These are phyloP conservation scores for Cheiracanthium punctorium DNA, from an alignment of 2,888 invertebrate genomes.

Conservation along the genomic window DNA sequence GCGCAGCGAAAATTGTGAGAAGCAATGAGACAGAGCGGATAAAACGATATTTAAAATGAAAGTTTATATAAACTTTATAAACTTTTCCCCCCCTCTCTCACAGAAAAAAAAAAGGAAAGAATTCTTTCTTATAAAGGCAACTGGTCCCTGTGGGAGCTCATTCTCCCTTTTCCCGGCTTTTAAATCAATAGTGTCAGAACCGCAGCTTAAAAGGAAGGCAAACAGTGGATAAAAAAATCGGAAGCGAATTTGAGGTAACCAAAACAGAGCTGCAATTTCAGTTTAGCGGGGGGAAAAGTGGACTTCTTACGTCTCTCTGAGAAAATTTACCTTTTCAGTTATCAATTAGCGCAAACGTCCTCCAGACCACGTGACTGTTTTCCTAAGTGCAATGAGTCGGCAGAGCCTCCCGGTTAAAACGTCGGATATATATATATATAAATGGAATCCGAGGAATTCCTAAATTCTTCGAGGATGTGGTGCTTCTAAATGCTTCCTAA, in stretches of 20 bases:
- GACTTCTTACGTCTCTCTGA: conserved; percentile 8
- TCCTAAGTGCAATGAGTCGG: background rate
- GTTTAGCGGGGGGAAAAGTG: conserved; percentile 52
- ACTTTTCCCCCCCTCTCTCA: conserved; percentile 21
- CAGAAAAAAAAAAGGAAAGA: background rate
- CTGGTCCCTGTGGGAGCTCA: conserved; percentile 43
- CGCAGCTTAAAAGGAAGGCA: conserved; percentile 51
- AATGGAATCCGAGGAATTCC: too few relatives aligned
- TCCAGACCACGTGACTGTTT: conserved; percentile 35
- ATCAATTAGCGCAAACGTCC: conserved; percentile 50
- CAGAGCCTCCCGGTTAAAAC: too few relatives aligned
- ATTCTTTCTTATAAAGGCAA: conserved; percentile 17
- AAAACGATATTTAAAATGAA: background rate
- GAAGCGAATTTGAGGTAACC: background rate
- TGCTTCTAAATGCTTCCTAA: too few relatives aligned
- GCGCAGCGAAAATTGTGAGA: too few relatives aligned
- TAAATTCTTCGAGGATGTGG: too few relatives aligned
- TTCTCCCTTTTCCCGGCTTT: conserved; percentile 1
- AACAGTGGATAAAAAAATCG: conserved; percentile 24
- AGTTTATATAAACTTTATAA: conserved; percentile 6
- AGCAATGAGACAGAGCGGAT: too few relatives aligned
- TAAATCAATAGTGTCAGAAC: conserved; percentile 63
- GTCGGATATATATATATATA: too few relatives aligned
- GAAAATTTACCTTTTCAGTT: conserved; percentile 67
- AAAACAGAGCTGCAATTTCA: conserved; percentile 1